These are phyloP conservation scores for Drosophila mojavensis DNA, from an alignment of 1,140 invertebrate species.

Conservation along the genomic window DNA sequence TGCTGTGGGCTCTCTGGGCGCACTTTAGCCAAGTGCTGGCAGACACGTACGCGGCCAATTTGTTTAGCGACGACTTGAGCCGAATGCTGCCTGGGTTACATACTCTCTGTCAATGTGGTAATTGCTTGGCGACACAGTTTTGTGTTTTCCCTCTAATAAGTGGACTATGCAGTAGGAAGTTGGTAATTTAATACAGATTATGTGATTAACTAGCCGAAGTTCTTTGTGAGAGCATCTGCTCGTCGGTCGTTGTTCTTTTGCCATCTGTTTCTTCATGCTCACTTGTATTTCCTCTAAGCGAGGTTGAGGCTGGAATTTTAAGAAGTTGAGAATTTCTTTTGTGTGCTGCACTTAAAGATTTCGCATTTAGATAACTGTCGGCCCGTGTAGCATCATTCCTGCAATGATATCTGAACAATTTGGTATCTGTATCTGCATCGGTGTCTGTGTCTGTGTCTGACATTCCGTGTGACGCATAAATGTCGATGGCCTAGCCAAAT, in stretches of 20 bases:
- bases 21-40: slow-evolving; percentile 9
- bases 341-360: slow-evolving; percentile 61
- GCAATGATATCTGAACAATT: slow-evolving; percentile 2
- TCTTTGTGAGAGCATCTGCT: neutral
- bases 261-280: neutral
- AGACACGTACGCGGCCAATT: slow-evolving; percentile 35
- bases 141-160: neutral
- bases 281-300: slow-evolving; percentile 16
- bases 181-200: neutral
- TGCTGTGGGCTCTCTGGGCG: slow-evolving; percentile 18
- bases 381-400: slow-evolving; percentile 12
- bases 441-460: neutral
- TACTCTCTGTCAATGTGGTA: slow-evolving; percentile 14
- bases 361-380: slow-evolving; percentile 34
- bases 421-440: slow-evolving; percentile 4
- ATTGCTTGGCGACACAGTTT: slow-evolving; percentile 5
- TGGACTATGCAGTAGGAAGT: neutral
- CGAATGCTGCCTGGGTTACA: neutral
- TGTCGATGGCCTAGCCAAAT: slow-evolving; percentile 19
- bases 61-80: slow-evolving; percentile 21
- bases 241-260: neutral
- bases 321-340: slow-evolving; percentile 59
- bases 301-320: slow-evolving; percentile 58
- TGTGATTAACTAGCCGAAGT: neutral
- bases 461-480: slow-evolving; percentile 43